Base-by-base conservation (phyloP, 2,113 vertebrate species). In the Erinaceus europaeus region DNA sequence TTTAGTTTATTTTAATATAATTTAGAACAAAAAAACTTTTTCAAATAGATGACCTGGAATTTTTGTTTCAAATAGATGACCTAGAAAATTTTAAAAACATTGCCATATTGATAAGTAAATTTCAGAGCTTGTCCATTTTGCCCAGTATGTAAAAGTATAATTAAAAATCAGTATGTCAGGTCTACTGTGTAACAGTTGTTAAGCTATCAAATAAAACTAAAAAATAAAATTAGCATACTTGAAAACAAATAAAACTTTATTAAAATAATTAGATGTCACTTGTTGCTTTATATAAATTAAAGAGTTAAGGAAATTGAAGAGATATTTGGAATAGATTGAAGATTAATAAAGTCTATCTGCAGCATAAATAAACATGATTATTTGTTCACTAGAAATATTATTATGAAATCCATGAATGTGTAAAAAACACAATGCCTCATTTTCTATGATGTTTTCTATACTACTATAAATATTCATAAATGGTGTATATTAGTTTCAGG, bases 341-440 rank as follows among this genome's bases (percentile, higher is more conserved):
- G 61, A 59, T 84, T 89, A 76, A 40, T 94, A 55, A 94, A 93
- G 34, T 83, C 83, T 95, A 42, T 87, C 17, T 90, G 10, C 18
- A 79, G 82, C 36, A 74, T 90, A 94, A 87, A 89, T 89, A 92
- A 94, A 89, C 84, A 82, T 69, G 6, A 80, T 80, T 94, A 57
- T 95, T 95, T 79, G 38, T 92, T 68, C 32, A 36, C 46, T 64
- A 44, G 23, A 84, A 57, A 62, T 91, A 55, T 87, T 93, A 86
- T 38, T 84, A 15, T 76, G 86, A 34, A 36, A 73, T 21, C 90
- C 46, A 87, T 90, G 44, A 87, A 0, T 94, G 57, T 87, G 89
- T 82, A 38, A 76, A 62, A 14, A 53, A 94, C 42, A 84, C 4
- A 5, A 21, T 15, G 34, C 27, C 21, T 42, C 14, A 74, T 88